Percentiles rank a stretch among this genome's conserved stretches.
These are phyloP conservation scores for Patella ulyssiponensis DNA, from an alignment of 2,888 invertebrate species.

Conservation along the genomic window DNA sequence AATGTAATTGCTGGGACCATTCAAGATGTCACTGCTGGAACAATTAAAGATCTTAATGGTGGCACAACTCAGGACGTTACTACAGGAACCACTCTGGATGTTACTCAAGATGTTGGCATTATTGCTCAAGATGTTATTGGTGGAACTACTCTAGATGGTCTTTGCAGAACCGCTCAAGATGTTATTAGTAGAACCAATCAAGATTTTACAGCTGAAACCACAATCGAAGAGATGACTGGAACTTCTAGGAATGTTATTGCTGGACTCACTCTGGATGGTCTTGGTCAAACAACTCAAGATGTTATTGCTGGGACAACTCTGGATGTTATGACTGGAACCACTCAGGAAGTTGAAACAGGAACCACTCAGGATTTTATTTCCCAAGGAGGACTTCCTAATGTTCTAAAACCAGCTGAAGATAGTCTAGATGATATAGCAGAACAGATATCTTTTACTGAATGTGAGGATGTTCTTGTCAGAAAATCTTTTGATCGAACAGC, in stretches of 20 bases:
- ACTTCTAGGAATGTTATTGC: not conserved
- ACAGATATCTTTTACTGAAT: not conserved
- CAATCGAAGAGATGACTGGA: too few species aligned
- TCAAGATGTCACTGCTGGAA: constrained; percentile 3
- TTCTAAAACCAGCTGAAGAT: not conserved
- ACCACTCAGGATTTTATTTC: not conserved
- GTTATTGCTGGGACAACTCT: not conserved
- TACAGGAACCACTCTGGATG: too few species aligned
- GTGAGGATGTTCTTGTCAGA: not conserved
- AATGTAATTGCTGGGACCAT: not conserved
- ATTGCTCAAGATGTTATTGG: too few species aligned
- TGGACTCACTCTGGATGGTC: too few species aligned
- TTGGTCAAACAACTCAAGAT: not conserved
- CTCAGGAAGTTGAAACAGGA: not conserved
- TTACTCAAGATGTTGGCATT: too few species aligned
- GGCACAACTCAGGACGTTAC: not conserved
- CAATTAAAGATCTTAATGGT: not conserved
- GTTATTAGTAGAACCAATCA: too few species aligned
- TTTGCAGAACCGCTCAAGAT: too few species aligned
- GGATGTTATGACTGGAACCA: not conserved
- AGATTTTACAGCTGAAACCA: too few species aligned
- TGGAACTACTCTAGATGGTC: too few species aligned
- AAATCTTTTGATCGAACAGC: not conserved
- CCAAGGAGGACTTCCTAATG: not conserved
- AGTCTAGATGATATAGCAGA: not conserved